Percentiles rank a stretch among this genome's conserved stretches.
phyloP scores from a whole-genome alignment of 2,113 vertebrate genomes.

The Nycticryphes semicollaris region DNA sequence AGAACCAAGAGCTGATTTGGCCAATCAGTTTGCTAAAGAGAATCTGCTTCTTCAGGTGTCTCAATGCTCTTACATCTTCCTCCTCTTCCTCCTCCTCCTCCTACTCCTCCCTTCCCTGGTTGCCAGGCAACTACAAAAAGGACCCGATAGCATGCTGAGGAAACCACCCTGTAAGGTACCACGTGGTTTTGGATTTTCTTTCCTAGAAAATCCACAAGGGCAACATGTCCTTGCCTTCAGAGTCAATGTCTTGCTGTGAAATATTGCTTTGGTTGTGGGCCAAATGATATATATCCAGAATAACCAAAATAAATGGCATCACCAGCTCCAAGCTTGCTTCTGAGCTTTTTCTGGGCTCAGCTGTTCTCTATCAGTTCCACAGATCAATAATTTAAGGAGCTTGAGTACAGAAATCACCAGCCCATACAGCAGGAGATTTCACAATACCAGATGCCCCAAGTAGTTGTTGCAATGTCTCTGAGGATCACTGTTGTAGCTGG shows the following conservation, averaged over 20 bases:
- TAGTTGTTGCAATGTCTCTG: not conserved
- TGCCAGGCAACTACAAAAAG: conserved; percentile 53
- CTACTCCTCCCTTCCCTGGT: conserved; percentile 3
- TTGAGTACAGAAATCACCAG: not conserved
- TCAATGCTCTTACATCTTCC: not conserved
- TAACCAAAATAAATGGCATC: not conserved
- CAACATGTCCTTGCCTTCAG: not conserved
- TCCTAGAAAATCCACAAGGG: not conserved
- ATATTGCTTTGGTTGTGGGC: accelerated
- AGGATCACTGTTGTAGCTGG: not conserved
- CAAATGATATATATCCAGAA: not conserved
- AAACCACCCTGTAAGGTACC: not conserved
- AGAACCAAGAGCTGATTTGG: not conserved
- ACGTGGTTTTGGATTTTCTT: not conserved
- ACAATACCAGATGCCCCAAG: not conserved
- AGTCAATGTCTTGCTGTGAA: not conserved
- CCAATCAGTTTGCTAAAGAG: not conserved
- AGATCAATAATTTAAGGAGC: not conserved
- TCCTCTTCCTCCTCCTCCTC: not conserved
- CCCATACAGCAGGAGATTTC: not conserved
- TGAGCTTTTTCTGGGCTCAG: not conserved
- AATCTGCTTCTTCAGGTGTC: not conserved
- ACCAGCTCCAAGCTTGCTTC: not conserved
- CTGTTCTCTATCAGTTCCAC: not conserved
- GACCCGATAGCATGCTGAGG: not conserved